These are phyloP conservation scores for Onychomys arenicola DNA, from an alignment of 2,797 vertebrate genomes.

Conservation along the genomic window DNA sequence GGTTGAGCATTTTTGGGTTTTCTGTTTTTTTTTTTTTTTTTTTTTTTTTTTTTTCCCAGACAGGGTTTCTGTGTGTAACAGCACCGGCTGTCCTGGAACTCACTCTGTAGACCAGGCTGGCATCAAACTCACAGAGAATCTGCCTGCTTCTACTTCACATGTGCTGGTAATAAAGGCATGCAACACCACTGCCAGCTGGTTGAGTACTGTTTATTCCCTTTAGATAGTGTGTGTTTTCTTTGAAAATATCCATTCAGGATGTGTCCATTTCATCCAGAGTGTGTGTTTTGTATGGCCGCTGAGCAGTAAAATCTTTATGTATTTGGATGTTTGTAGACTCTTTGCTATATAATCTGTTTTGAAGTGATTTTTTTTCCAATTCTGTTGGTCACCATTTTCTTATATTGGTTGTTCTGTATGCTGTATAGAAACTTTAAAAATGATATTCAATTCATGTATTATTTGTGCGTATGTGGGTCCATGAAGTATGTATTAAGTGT, in stretches of 20 bases:
- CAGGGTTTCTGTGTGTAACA: background rate
- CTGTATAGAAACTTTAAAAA: background rate
- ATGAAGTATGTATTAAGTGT: background rate
- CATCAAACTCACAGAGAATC: background rate
- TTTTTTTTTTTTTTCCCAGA: background rate
- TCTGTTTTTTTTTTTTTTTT: background rate
- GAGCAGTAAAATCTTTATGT: background rate
- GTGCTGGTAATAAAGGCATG: background rate
- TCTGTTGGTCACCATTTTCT: background rate
- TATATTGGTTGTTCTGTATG: background rate
- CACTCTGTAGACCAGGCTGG: background rate
- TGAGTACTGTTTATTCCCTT: background rate
- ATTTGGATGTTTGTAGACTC: background rate
- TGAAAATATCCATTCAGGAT: background rate
- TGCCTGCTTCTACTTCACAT: background rate
- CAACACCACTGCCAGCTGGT: background rate
- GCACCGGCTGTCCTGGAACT: background rate
- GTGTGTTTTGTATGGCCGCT: background rate
- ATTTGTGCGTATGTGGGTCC: background rate
- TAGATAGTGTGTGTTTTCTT: background rate
- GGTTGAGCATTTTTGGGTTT: background rate
- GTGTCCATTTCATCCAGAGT: background rate
- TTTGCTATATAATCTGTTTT: background rate
- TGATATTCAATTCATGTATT: background rate
- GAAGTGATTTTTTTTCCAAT: background rate